Evolutionary conservation across 2,797 vertebrate species (phyloP).

Genomic region (Urophycis tenuis): DNA sequence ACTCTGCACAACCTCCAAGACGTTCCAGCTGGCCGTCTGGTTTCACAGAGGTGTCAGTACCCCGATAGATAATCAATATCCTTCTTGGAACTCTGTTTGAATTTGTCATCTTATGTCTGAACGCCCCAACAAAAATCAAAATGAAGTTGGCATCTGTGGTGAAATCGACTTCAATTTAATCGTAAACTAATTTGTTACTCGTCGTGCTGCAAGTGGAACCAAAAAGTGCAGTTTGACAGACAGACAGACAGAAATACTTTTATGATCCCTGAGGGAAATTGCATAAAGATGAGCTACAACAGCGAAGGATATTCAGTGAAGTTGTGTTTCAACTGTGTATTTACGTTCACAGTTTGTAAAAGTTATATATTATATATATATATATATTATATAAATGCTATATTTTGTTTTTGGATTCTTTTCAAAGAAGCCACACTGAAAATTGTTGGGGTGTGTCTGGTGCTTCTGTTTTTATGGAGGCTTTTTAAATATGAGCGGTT

Average conservation of each 20-base stretch:
- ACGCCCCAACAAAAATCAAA: neutral
- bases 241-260: too few relatives aligned
- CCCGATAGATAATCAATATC: neutral
- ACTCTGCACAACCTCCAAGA: conserved; percentile 7
- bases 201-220: neutral
- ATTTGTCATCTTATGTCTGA: neutral
- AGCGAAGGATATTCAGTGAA: neutral
- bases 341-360: neutral
- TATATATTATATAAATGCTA: neutral
- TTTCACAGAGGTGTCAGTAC: neutral
- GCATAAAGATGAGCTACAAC: neutral
- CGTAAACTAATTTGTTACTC: neutral
- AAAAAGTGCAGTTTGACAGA: too few relatives aligned
- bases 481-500: neutral
- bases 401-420: neutral
- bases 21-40: conserved; percentile 11
- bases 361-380: neutral
- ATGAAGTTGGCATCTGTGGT: too few relatives aligned
- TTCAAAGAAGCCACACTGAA: neutral
- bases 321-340: neutral
- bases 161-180: neutral
- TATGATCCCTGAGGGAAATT: too few relatives aligned
- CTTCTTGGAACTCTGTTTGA: neutral
- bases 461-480: neutral
- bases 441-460: neutral